These are phyloP conservation scores for Ceyx melanurus DNA, from an alignment of 2,113 vertebrate genomes.

Conservation along the genomic window DNA sequence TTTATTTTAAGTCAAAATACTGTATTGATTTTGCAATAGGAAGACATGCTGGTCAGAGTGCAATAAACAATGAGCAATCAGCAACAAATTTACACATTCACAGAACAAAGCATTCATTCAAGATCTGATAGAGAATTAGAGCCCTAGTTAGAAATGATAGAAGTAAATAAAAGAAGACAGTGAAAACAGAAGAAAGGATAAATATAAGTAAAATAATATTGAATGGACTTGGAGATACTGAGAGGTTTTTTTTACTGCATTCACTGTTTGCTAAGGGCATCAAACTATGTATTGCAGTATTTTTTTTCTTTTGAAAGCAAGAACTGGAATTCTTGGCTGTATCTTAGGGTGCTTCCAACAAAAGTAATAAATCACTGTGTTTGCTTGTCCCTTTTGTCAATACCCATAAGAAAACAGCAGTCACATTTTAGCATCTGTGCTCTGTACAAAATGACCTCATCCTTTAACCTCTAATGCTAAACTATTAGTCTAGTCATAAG, in stretches of 20 bases:
- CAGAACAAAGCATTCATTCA: not conserved
- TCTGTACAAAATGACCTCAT: not conserved
- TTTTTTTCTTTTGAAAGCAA: not conserved
- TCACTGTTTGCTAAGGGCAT: not conserved
- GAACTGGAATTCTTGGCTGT: not conserved
- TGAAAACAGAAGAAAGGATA: not conserved
- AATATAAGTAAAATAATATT: not conserved
- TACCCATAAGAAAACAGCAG: not conserved
- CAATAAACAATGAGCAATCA: not conserved
- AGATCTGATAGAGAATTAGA: not conserved
- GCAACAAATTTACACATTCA: not conserved
- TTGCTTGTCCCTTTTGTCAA: not conserved
- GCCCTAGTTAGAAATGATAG: not conserved
- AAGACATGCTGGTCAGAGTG: not conserved
- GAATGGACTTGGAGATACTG: not conserved
- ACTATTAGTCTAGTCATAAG: not conserved
- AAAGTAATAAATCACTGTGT: not conserved
- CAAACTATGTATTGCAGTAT: not conserved
- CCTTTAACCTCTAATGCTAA: not conserved
- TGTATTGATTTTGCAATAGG: slow-evolving; percentile 21
- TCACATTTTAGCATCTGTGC: not conserved
- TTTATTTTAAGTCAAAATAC: slow-evolving; percentile 4
- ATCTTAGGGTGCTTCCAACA: not conserved
- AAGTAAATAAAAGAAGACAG: not conserved
- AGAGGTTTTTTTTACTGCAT: not conserved